Conservation (phyloP, 1,140 invertebrate genomes). For the Apolygus lucorum region DNA sequence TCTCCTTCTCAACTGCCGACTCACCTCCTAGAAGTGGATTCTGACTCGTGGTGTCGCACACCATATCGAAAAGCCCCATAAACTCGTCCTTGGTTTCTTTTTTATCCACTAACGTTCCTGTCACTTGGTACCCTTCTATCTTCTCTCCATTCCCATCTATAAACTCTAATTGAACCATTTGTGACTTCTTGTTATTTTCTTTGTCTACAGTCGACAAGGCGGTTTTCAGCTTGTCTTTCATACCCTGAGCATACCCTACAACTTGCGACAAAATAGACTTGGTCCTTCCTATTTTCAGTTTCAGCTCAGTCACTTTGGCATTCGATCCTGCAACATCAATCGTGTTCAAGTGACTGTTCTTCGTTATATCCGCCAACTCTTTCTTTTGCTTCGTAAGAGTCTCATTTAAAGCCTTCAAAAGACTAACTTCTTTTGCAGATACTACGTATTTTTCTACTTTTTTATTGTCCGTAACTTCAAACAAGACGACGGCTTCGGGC, state of each 20-base stretch:
- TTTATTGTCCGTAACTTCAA: slow-evolving; percentile 33
- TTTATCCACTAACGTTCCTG: slow-evolving; percentile 28
- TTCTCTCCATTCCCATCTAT: slow-evolving; percentile 32
- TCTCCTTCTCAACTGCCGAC: background rate
- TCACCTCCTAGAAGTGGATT: background rate
- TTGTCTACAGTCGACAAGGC: slow-evolving; percentile 3
- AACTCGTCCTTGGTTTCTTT: slow-evolving; percentile 23
- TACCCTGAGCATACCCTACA: slow-evolving; percentile 23
- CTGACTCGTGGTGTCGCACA: slow-evolving; percentile 11
- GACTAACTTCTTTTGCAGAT: slow-evolving; percentile 34
- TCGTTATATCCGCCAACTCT: slow-evolving; percentile 24
- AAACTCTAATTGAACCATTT: slow-evolving; percentile 31
- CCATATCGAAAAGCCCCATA: slow-evolving; percentile 30
- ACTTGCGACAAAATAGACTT: slow-evolving; percentile 31
- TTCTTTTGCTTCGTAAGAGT: slow-evolving; percentile 29
- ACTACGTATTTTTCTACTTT: slow-evolving; percentile 35
- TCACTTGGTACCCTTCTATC: slow-evolving; percentile 31
- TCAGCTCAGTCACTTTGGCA: slow-evolving; percentile 31
- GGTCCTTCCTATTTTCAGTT: slow-evolving; percentile 29
- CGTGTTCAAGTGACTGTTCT: slow-evolving; percentile 19
- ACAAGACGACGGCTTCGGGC: slow-evolving; percentile 35
- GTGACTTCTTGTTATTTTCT: slow-evolving; percentile 19
- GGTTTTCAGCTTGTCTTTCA: slow-evolving; percentile 25
- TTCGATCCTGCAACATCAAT: slow-evolving; percentile 29
- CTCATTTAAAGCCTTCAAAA: slow-evolving; percentile 32